Evolutionary conservation across 2,113 vertebrate genomes (phyloP).

Genomic region (Myotis lucifugus): DNA sequence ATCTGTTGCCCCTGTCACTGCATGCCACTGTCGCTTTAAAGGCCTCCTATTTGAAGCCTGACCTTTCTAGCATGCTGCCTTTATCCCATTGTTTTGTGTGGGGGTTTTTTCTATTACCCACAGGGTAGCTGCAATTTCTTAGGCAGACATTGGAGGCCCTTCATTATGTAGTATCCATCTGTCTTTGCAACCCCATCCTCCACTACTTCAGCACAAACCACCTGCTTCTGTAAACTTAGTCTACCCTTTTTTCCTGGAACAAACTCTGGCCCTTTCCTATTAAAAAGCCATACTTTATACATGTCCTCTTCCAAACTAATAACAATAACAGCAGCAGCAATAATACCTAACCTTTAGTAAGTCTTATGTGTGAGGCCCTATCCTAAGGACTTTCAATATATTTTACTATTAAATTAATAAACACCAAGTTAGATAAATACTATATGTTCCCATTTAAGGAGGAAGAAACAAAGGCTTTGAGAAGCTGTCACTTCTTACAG

Average conservation of each 20-base stretch:
- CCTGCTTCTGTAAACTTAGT: no score
- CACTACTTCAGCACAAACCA: background rate
- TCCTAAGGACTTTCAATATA: background rate
- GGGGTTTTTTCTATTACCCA: background rate
- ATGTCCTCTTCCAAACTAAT: background rate
- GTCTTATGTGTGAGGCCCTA: background rate
- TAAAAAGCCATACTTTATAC: background rate
- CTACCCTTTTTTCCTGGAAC: background rate
- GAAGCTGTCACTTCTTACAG: background rate
- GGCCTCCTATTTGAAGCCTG: background rate
- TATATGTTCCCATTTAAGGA: background rate
- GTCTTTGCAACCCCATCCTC: background rate
- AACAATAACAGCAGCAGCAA: background rate
- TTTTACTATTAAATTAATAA: slow-evolving; percentile 15
- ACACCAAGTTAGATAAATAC: background rate
- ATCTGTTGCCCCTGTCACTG: background rate
- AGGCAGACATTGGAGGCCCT: background rate
- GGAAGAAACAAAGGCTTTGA: background rate
- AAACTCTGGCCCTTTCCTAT: background rate
- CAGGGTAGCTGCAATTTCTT: background rate
- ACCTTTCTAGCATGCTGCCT: background rate
- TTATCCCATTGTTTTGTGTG: background rate
- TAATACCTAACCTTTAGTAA: background rate
- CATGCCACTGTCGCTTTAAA: background rate
- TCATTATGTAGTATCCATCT: background rate